A percentile compares a stretch with the other conserved stretches of the same genome.
These are phyloP conservation scores for Seriola dumerili DNA, from an alignment of 2,113 vertebrate species.

Conservation along the genomic window DNA sequence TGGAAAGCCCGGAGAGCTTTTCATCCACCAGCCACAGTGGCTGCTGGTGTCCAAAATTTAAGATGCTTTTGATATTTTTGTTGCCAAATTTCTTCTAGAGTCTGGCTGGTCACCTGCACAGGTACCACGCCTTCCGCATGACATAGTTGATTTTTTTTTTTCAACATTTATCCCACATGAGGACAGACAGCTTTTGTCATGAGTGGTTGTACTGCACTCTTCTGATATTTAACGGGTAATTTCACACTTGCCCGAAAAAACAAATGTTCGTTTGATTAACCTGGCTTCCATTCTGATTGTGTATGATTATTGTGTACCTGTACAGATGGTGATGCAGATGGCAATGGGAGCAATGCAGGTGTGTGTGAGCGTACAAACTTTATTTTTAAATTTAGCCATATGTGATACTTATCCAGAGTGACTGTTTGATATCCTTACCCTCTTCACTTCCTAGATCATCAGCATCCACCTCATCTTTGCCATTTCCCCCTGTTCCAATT, in stretches of 20 bases:
- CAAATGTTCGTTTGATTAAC: conserved; percentile 54
- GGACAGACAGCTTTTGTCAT: conserved; percentile 17
- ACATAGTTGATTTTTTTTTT: neutral
- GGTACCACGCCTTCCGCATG: conserved; percentile 11
- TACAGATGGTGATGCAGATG: conserved; percentile 85
- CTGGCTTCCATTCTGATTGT: conserved; percentile 72
- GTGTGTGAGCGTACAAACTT: conserved; percentile 51
- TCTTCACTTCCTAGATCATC: conserved; percentile 22
- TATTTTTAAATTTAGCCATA: conserved; percentile 32
- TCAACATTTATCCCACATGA: conserved; percentile 9
- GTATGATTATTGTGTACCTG: conserved; percentile 79
- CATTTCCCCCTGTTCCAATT: conserved; percentile 1
- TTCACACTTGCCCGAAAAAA: conserved; percentile 16
- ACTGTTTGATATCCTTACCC: conserved; percentile 35
- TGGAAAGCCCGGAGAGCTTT: neutral
- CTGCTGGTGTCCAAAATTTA: conserved; percentile 25
- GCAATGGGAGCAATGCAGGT: conserved; percentile 82
- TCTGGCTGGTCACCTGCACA: conserved; percentile 28
- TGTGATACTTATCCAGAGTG: conserved; percentile 54
- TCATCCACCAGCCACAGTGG: conserved; percentile 20
- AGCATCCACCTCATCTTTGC: conserved; percentile 36
- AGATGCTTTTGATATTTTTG: neutral
- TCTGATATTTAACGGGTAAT: conserved; percentile 32
- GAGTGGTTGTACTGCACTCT: conserved; percentile 28
- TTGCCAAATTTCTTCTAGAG: neutral